phyloP scores from a whole-genome alignment of 2,113 vertebrate species.

The Petroica traversi region DNA sequence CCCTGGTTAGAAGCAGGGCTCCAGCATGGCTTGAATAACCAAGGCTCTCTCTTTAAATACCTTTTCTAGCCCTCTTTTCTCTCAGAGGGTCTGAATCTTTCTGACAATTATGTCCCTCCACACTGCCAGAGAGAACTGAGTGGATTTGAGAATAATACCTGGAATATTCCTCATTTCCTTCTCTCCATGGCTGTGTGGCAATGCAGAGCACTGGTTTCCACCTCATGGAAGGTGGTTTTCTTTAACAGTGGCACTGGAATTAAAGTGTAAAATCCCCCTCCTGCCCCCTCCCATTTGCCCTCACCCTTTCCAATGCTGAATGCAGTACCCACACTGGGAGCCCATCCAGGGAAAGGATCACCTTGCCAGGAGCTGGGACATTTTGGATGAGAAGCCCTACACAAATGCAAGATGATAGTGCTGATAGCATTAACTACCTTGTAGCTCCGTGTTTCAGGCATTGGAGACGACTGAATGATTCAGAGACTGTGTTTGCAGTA shows the following conservation, averaged over 20 bases:
- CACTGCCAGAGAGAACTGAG: not conserved
- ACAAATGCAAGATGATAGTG: constrained; percentile 1
- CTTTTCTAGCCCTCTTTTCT: not conserved
- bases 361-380: not conserved
- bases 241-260: not conserved
- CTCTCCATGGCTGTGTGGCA: not conserved
- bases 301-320: not conserved
- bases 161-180: not conserved
- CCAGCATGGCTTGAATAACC: not conserved
- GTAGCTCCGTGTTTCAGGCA: not conserved
- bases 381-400: not conserved
- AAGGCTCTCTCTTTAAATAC: not conserved
- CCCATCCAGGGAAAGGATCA: not conserved
- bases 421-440: constrained; percentile 10
- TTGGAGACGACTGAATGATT: not conserved
- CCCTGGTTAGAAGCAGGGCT: not conserved
- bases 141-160: not conserved
- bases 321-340: not conserved
- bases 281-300: not conserved
- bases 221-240: not conserved
- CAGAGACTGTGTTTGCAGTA: constrained; percentile 13
- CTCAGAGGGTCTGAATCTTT: not conserved
- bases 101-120: not conserved
- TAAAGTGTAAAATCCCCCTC: not conserved
- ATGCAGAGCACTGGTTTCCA: not conserved